Base-by-base conservation (phyloP, 2,888 invertebrate species). In the Itoplectis maculator region DNA sequence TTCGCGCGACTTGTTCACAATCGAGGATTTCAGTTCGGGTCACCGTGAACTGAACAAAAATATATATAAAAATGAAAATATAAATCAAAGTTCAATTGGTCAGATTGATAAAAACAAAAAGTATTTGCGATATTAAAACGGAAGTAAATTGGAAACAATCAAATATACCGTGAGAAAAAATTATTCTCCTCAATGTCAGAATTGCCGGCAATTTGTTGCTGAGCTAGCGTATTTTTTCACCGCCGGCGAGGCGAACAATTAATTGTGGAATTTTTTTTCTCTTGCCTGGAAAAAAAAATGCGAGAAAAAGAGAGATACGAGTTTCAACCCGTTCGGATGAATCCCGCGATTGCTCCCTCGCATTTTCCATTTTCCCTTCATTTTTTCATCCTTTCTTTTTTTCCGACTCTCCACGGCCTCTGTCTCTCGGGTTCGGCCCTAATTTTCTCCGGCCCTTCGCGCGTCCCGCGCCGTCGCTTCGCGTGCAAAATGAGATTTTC, bases 401-500 rank as follows among this genome's bases (percentile, higher is more conserved):
- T 37, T 37, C 2, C 2, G 35, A 37, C 61, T 18, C 35, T 40
- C 15, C 15, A 3, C 61, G 13, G 15, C 23, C n/a, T 35, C n/a
- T 20, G 11, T 4, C 56, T 9, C n/a, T 29, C 23, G 29, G 35
- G n/a, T 61, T 29, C 37, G 15, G 18, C 5, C 61, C 35, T 40
- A 35, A 56, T 61, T 61, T 37, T n/a, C 37, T 61, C 35, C 29
- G 1, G 37, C 61, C 61, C 61, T 66, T 40, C 15, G 49, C 40
- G n/a, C n/a, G n/a, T n/a, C n/a, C n/a, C n/a, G n/a, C n/a, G n/a
- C n/a, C n/a, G 42, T 49, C 69, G 69, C 59, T 49, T 69, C 61
- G 29, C 37, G 40, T 15, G 76, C 61, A 45, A 77, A 68, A 77
- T 77, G 61, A 51, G 69, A 77, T 69, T 69, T 69, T 59, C 59